Evolutionary conservation across 1,140 invertebrate species (phyloP), one percentile per base, ranked within the genome.

Genomic region (Leptopilina boulardi): DNA sequence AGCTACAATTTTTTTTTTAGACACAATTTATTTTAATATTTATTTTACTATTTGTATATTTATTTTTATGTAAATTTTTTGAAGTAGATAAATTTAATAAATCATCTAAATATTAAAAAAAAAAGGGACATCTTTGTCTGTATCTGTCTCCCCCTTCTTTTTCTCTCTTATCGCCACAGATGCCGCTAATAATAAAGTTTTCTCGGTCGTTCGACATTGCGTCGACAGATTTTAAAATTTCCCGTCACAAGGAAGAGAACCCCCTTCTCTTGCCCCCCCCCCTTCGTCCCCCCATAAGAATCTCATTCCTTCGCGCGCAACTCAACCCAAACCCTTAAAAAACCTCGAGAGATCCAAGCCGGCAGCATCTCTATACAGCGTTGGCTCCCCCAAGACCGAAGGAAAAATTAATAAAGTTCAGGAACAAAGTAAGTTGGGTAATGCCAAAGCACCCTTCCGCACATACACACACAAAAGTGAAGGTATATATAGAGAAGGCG

Each of bases 341-440:
- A 30, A 78, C 59, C 19, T 59, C 56, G 76, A 81, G 80, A 81
- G 80, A 81, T 70, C 75, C 70, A 75, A 76, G 74, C 73, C 71
- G 77, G 82, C 77, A 80, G 77, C 79, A 76, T 77, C 59, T 77
- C n/a, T n/a, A n/a, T n/a, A 80, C 75, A 80, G 78, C 77, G 77
- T 30, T 70, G 23, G 77, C 79, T 88, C 85, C 86, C 88, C 87
- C 83, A 87, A 89, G 87, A 89, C 86, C 85, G 82, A 90, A 87
- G 89, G 87, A 91, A 91, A 91, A 91, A 91, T 91, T 91, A 91
- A 91, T 91, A 91, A 91, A 91, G 89, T 91, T 91, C 86, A 90
- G 89, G 89, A 91, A 91, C 90, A 91, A 91, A 91, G 90, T 91
- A 91, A 91, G 88, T 91, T 90, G 89, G 84, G 88, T 90, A 91